Evolutionary conservation across 2,888 invertebrate genomes (phyloP).

Genomic region (Stegophylla sp.): DNA sequence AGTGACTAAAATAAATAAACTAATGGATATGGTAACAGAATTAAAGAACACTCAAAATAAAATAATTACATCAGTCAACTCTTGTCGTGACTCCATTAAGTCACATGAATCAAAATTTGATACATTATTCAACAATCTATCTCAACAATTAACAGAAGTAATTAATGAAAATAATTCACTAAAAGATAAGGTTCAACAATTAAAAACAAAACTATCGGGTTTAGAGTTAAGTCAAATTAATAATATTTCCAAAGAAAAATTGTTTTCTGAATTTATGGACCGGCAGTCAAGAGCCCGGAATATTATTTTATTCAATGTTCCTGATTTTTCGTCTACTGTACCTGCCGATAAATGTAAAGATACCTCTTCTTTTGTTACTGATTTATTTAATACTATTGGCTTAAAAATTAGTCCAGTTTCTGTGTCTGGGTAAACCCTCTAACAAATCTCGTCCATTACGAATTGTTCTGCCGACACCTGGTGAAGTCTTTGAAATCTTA

Average conservation of each 20-base stretch:
- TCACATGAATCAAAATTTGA: conserved; percentile 19
- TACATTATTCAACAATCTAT: conserved; percentile 16
- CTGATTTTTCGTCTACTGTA: not conserved
- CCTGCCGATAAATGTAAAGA: not conserved
- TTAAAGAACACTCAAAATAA: conserved; percentile 13
- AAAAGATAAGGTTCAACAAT: conserved; percentile 8
- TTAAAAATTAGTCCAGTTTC: too few species aligned
- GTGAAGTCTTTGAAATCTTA: not conserved
- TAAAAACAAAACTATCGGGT: conserved; percentile 16
- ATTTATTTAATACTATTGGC: too few species aligned
- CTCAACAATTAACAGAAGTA: not conserved
- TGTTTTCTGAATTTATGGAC: not conserved
- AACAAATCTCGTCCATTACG: not conserved
- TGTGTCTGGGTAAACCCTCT: too few species aligned
- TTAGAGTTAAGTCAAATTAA: not conserved
- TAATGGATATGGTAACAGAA: conserved; percentile 15
- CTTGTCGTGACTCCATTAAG: not conserved
- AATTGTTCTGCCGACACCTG: not conserved
- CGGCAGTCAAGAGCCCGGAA: too few species aligned
- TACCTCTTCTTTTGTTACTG: not conserved
- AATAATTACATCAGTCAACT: conserved; percentile 5
- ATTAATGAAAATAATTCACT: conserved; percentile 1
- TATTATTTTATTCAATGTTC: conserved; percentile 8
- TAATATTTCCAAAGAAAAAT: conserved; percentile 1
- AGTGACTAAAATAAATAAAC: conserved; percentile 11